Evolutionary conservation across 1,140 invertebrate genomes (phyloP).

Genomic region (Stenopsyche tienmushanensis): DNA sequence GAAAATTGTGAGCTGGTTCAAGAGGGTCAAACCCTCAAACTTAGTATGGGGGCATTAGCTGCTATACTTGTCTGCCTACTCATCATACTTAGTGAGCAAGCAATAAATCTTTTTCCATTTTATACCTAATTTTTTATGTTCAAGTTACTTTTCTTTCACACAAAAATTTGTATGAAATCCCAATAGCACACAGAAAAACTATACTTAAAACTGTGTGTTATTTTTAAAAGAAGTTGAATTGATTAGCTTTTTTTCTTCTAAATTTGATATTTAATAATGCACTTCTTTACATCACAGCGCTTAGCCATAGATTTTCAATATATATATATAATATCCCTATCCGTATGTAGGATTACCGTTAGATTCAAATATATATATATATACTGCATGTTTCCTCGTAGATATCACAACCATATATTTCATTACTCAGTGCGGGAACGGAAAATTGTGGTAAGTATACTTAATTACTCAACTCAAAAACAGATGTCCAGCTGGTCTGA

Average conservation of each 20-base stretch:
- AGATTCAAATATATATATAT: slow-evolving; percentile 3
- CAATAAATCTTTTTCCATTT: neutral
- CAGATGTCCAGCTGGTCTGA: slow-evolving; percentile 74
- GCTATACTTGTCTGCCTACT: slow-evolving; percentile 92
- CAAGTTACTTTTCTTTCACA: neutral
- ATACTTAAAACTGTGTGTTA: too few species aligned
- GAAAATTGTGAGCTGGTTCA: slow-evolving; percentile 91
- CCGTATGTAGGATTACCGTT: neutral
- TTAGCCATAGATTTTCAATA: neutral
- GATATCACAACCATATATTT: too few species aligned
- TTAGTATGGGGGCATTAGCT: slow-evolving; percentile 90
- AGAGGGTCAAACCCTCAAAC: slow-evolving; percentile 87
- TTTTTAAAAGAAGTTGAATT: too few species aligned
- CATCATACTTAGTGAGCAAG: slow-evolving; percentile 86
- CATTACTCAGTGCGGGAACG: slow-evolving; percentile 39
- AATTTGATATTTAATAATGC: neutral
- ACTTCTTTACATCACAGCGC: neutral
- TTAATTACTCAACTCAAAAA: slow-evolving; percentile 36
- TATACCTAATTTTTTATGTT: neutral
- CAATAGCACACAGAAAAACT: neutral
- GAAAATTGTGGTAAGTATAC: slow-evolving; percentile 34
- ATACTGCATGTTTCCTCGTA: slow-evolving; percentile 5
- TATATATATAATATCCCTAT: neutral
- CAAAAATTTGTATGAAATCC: neutral
- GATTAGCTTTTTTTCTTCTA: neutral